Conservation (phyloP, 2,888 invertebrate genomes). For the Ephialtes manifestator region DNA sequence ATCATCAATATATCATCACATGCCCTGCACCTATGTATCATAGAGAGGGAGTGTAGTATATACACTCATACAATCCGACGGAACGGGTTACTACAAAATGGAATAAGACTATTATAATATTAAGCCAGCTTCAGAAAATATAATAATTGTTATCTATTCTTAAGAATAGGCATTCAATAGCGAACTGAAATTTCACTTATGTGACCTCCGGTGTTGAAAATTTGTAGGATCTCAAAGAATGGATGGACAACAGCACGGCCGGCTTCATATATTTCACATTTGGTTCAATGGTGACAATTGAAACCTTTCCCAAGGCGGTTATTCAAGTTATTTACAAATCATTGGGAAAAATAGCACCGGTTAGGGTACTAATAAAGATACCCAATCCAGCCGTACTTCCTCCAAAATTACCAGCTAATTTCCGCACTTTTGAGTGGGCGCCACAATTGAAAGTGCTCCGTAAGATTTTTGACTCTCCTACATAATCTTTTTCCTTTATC, state of each 20-base stretch:
- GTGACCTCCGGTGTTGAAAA: no score
- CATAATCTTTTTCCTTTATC: background rate
- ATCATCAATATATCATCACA: no score
- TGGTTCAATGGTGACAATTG: slow-evolving; percentile 80
- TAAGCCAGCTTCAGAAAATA: no score
- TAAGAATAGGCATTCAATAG: no score
- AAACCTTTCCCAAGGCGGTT: slow-evolving; percentile 74
- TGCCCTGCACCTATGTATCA: no score
- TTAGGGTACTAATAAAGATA: slow-evolving; percentile 79
- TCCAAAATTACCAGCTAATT: slow-evolving; percentile 77
- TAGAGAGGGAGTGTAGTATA: no score
- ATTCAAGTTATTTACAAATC: slow-evolving; percentile 75
- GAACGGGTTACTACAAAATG: no score
- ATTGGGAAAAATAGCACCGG: slow-evolving; percentile 77
- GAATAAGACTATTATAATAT: no score
- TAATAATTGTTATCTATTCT: no score
- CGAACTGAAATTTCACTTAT: no score
- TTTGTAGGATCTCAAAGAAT: slow-evolving; percentile 78
- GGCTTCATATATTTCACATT: slow-evolving; percentile 82
- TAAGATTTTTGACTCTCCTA: slow-evolving; percentile 66
- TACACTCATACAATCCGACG: no score
- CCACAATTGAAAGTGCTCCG: slow-evolving; percentile 79
- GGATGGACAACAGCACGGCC: slow-evolving; percentile 79
- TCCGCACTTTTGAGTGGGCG: slow-evolving; percentile 75
- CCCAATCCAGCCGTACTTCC: slow-evolving; percentile 72